Evolutionary conservation across 2,888 invertebrate genomes (phyloP), one percentile per base, ranked within the genome.

Genomic region (Lepidocyrtinus sp.): DNA sequence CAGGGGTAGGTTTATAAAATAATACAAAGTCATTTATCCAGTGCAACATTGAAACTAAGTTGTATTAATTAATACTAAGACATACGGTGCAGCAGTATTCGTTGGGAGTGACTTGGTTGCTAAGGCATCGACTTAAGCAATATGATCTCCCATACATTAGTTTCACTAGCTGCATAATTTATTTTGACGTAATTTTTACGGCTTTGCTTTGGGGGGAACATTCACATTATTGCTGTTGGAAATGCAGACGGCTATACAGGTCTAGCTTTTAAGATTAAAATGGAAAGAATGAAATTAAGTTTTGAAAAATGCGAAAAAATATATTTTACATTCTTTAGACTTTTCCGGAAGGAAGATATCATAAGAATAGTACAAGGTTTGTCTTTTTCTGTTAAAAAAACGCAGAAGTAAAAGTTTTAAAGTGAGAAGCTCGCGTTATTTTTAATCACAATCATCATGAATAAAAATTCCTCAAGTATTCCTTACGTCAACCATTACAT

Each of bases 81-180:
- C n/a, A n/a, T n/a, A n/a, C n/a, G n/a, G n/a, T n/a, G n/a, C n/a
- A n/a, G n/a, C n/a, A n/a, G n/a, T n/a, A n/a, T n/a, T n/a, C n/a
- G n/a, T n/a, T n/a, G n/a, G n/a, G n/a, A n/a, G n/a, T n/a, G n/a
- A n/a, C n/a, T 36, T 36, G 36, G 36, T 12, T 36, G 36, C 36
- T n/a, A n/a, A n/a, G n/a, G n/a, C n/a, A n/a, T n/a, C n/a, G n/a
- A n/a, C n/a, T n/a, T n/a, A n/a, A n/a, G n/a, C n/a, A n/a, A n/a
- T n/a, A n/a, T n/a, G n/a, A n/a, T n/a, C n/a, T n/a, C n/a, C n/a
- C 46, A 75, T 75, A 26, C 75, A 68, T 12, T 12, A 68, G 75
- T 68, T 71, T 74, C 71, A 80, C 79, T 69, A 64, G 62, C 70
- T 61, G 27, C 62, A 69, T 82, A 80, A 82, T 82, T 82, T 80